Base-by-base conservation (phyloP, 2,797 vertebrate genomes). In the Gymnoscopelus microlampas region DNA sequence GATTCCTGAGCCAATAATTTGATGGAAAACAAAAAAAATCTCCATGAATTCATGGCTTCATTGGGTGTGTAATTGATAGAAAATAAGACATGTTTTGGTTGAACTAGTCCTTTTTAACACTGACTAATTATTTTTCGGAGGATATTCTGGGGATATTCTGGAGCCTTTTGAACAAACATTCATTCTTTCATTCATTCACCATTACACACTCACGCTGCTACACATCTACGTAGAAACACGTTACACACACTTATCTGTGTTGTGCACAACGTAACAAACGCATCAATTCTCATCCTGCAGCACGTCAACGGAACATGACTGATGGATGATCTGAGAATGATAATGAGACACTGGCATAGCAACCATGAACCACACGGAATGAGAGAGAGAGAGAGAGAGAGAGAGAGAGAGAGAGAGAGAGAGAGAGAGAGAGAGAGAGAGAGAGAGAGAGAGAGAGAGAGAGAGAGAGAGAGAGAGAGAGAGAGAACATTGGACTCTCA, bases 351-450 rank as follows among this genome's bases (percentile, higher is more conserved):
- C 71, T 80, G 39, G 63, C 61, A 71, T 56, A 72, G 73, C 55
- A 77, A 29, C 79, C 66, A 81, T 74, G 74, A 71, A 73, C 62
- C 68, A 80, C 70, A 68, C 61, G 48, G 68, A 64, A 73, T 75
- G 68, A 78, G 73, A 66, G 74, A 87, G 87, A 84, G 77, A 73
- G 75, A 87, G 81, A 83, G 82, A 84, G 77, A 85, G 81, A 85
- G 82, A 82, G 58, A 71, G 55, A 63, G 77, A 88, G 75, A 66
- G 69, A 86, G 78, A 82, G 77, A 81, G 35, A 60, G 59, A 47
- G 39, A 44, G 57, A 35, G 63, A 60, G 59, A 62, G 39, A 69
- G 69, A 71, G 70, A 71, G 23, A 24, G 54, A 74, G 9, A 60
- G 63, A 54, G n/a, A 69, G 47, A 79, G 70, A 66, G 39, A 83